Percentiles rank a stretch among this genome's conserved stretches.
These are phyloP conservation scores for Galerucella pusilla DNA, from an alignment of 2,888 invertebrate genomes.

Conservation along the genomic window DNA sequence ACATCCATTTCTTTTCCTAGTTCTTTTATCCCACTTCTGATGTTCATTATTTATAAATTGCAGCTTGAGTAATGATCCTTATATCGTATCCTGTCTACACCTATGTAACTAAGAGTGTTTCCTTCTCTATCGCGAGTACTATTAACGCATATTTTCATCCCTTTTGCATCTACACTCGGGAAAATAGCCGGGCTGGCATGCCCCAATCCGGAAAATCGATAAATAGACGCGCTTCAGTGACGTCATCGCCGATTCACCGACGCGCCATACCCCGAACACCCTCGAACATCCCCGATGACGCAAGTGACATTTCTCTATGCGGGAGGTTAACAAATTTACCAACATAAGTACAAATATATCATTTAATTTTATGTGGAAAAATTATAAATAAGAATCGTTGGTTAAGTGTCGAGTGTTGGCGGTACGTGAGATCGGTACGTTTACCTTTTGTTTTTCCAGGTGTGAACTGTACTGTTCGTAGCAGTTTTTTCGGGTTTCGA, in stretches of 20 bases:
- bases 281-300: conserved; percentile 60
- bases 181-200: conserved; percentile 56
- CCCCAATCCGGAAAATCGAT: conserved; percentile 62
- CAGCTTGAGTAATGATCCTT: background rate
- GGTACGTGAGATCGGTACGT: conserved; percentile 2
- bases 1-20: no score
- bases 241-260: conserved; percentile 62
- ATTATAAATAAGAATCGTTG: conserved; percentile 1
- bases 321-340: conserved; percentile 58
- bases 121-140: conserved; percentile 48
- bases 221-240: conserved; percentile 64
- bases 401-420: conserved; percentile 26
- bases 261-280: conserved; percentile 60
- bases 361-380: conserved; percentile 35
- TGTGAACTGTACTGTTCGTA: background rate
- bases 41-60: background rate
- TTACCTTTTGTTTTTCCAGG: conserved; percentile 9
- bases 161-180: conserved; percentile 45
- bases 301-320: conserved; percentile 65
- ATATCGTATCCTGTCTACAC: background rate
- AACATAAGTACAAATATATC: conserved; percentile 51
- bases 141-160: conserved; percentile 40
- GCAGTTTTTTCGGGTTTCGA: background rate
- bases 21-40: background rate
- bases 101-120: conserved; percentile 36